Conservation (phyloP, 2,797 vertebrate genomes). For the Poeciliopsis paucimaculata region DNA sequence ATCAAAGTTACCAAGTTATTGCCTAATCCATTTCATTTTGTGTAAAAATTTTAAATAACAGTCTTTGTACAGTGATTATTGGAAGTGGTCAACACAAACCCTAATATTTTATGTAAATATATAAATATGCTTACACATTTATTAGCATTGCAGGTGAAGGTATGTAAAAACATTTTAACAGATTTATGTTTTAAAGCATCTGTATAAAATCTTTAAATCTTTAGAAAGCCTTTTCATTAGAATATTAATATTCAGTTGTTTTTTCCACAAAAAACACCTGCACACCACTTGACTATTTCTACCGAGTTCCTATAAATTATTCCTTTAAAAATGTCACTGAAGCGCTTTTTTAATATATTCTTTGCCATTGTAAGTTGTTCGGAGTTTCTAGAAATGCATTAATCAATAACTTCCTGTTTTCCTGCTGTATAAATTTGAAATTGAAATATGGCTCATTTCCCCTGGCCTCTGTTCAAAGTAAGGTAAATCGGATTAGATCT, state of each 20-base stretch:
- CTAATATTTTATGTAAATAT: not conserved
- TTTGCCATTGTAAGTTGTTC: too few species aligned
- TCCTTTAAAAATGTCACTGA: not conserved
- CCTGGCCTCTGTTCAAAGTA: not conserved
- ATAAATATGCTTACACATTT: too few species aligned
- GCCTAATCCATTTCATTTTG: not conserved
- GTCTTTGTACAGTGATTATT: not conserved
- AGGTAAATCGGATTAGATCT: not conserved
- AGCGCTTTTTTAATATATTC: not conserved
- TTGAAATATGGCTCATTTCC: not conserved
- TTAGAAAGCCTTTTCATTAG: not conserved
- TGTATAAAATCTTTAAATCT: not conserved
- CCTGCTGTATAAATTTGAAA: not conserved
- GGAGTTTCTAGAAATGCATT: not conserved
- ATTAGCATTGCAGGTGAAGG: not conserved
- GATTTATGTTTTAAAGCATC: not conserved
- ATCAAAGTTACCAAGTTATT: not conserved
- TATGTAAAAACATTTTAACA: not conserved
- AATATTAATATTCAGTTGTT: not conserved
- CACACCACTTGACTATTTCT: not conserved
- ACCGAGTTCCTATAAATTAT: not conserved
- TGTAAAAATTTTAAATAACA: not conserved
- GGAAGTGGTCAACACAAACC: not conserved
- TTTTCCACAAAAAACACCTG: not conserved
- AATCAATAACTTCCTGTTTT: not conserved